Percentiles rank a stretch among this genome's conserved stretches.
Conservation (phyloP, 2,888 invertebrate species). For the Eupithecia dodoneata region DNA sequence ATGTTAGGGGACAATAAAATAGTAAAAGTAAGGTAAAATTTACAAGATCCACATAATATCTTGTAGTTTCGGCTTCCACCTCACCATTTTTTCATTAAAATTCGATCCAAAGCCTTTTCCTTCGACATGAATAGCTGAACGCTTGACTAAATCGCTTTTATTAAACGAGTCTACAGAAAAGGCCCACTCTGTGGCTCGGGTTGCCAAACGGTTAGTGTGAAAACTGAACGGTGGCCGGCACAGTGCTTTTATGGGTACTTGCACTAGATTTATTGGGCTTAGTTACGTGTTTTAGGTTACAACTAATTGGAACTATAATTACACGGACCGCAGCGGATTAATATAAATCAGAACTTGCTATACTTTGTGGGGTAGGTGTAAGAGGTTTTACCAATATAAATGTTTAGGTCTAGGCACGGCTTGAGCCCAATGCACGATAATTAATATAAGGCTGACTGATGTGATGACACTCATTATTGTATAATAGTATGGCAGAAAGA, state of each 20-base stretch:
- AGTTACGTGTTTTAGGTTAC: slow-evolving; percentile 42
- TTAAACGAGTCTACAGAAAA: neutral
- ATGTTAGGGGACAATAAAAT: too few species aligned
- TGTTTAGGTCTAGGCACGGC: neutral
- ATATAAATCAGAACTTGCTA: slow-evolving; percentile 32
- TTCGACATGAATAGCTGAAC: neutral
- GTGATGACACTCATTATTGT: neutral
- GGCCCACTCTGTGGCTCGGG: slow-evolving; percentile 5
- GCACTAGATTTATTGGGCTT: slow-evolving; percentile 43
- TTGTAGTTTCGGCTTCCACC: neutral
- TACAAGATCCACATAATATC: neutral
- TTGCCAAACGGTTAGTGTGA: slow-evolving; percentile 36
- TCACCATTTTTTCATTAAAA: neutral
- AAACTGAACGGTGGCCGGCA: slow-evolving; percentile 31
- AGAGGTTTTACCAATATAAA: neutral
- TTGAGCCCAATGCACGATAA: neutral
- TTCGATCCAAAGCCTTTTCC: neutral
- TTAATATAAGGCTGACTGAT: neutral
- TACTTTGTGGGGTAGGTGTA: slow-evolving; percentile 29
- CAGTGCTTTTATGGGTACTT: slow-evolving; percentile 38
- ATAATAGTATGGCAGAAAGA: too few species aligned
- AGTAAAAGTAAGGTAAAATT: neutral
- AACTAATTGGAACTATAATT: slow-evolving; percentile 41
- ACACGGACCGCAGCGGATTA: slow-evolving; percentile 32
- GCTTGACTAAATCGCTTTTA: slow-evolving; percentile 4